Conservation (phyloP, 2,113 vertebrate species). For the Solea senegalensis region DNA sequence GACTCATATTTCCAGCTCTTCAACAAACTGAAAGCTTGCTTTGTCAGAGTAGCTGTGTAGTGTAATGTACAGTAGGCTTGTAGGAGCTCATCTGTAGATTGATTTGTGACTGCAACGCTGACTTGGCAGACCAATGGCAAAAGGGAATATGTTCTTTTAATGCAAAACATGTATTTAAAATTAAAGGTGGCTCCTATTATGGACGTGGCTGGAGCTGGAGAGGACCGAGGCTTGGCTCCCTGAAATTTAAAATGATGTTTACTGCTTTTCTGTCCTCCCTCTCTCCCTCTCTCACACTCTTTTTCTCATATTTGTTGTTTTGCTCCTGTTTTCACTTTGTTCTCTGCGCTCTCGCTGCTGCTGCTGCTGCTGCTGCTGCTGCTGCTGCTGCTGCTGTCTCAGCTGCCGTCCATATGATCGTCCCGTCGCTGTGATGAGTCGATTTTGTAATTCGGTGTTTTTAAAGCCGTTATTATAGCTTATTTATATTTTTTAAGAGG, state of each 20-base stretch:
- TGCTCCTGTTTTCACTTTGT: background rate
- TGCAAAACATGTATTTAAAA: background rate
- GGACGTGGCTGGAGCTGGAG: background rate
- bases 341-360: background rate
- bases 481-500: constrained; percentile 55
- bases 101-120: constrained; percentile 30
- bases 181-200: background rate
- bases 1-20: constrained; percentile 53
- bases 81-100: constrained; percentile 4
- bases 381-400: constrained; percentile 15
- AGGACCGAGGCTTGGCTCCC: background rate
- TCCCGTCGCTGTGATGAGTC: constrained; percentile 26
- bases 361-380: background rate
- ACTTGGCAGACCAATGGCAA: constrained; percentile 5
- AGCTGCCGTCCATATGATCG: constrained; percentile 58
- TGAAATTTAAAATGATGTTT: constrained; percentile 5
- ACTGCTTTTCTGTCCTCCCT: constrained; percentile 2
- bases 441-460: constrained; percentile 50
- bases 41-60: constrained; percentile 30
- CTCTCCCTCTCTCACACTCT: background rate
- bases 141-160: background rate
- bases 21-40: constrained; percentile 44
- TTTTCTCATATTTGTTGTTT: background rate
- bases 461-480: constrained; percentile 50
- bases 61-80: constrained; percentile 23